Conservation (phyloP, 1,140 invertebrate species). For the Bombus vancouverensis region DNA sequence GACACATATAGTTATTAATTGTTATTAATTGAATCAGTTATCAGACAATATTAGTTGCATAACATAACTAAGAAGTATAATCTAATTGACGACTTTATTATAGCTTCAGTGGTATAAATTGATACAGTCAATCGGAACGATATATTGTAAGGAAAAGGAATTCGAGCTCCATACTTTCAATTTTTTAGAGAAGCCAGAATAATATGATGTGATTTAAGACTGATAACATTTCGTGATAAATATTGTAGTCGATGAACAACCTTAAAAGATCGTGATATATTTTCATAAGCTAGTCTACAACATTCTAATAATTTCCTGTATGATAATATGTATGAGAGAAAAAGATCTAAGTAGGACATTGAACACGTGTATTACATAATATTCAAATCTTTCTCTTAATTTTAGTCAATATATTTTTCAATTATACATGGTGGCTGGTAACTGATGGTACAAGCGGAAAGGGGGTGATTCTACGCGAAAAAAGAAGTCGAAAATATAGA, state of each 20-base stretch:
- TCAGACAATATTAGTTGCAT: slow-evolving; percentile 16
- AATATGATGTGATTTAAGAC: slow-evolving; percentile 70
- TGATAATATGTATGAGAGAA: slow-evolving; percentile 19
- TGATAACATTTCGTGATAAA: slow-evolving; percentile 72
- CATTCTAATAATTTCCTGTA: slow-evolving; percentile 59
- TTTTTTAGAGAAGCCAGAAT: slow-evolving; percentile 53
- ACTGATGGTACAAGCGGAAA: too few relatives aligned
- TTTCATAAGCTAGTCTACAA: slow-evolving; percentile 74
- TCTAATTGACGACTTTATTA: neutral
- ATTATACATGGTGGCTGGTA: neutral
- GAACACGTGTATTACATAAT: slow-evolving; percentile 12
- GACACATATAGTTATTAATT: neutral
- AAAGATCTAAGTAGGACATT: slow-evolving; percentile 19
- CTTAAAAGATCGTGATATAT: slow-evolving; percentile 69
- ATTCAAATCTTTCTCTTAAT: slow-evolving; percentile 10
- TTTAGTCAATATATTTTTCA: slow-evolving; percentile 18
- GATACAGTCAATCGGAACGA: slow-evolving; percentile 39
- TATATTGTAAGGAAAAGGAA: slow-evolving; percentile 11
- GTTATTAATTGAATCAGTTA: slow-evolving; percentile 2
- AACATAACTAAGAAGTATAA: slow-evolving; percentile 15
- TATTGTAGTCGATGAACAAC: slow-evolving; percentile 59
- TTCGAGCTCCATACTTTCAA: slow-evolving; percentile 41
- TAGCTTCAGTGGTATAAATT: slow-evolving; percentile 13
- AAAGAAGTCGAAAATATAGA: too few relatives aligned
- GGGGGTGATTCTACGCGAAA: too few relatives aligned